A percentile compares a stretch with the other conserved stretches of the same genome.
phyloP scores from a whole-genome alignment of 2,888 invertebrate genomes.

The Catocala nupta region DNA sequence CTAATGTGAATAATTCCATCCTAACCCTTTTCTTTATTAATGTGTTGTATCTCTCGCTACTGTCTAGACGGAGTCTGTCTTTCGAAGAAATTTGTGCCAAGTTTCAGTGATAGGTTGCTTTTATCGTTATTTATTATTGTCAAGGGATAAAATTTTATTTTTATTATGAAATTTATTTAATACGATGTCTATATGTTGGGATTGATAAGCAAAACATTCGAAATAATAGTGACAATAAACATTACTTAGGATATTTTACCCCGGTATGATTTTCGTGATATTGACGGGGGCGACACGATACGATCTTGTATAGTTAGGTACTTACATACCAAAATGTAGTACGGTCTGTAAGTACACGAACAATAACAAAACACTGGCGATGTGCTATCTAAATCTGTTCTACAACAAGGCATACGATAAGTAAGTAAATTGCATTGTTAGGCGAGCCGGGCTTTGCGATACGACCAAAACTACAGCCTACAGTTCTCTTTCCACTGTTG shows the following conservation, averaged over 20 bases:
- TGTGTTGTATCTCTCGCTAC: slow-evolving; percentile 19
- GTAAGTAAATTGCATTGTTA: slow-evolving; percentile 27
- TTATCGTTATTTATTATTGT: slow-evolving; percentile 2
- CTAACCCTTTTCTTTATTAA: slow-evolving; percentile 26
- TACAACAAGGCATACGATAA: slow-evolving; percentile 19
- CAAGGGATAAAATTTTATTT: background rate
- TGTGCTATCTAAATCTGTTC: slow-evolving; percentile 24
- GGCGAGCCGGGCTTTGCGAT: slow-evolving; percentile 13
- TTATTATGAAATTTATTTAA: background rate
- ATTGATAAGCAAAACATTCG: too few species aligned
- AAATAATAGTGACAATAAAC: too few species aligned
- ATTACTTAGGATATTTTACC: too few species aligned
- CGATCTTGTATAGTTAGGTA: too few species aligned
- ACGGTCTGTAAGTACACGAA: background rate
- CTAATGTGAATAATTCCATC: slow-evolving; percentile 30
- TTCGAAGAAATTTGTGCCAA: background rate
- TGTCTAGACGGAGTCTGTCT: background rate
- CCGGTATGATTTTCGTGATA: too few species aligned
- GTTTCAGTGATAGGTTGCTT: background rate
- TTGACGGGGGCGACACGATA: too few species aligned
- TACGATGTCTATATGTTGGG: too few species aligned
- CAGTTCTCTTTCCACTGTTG: slow-evolving; percentile 3
- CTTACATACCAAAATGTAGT: background rate
- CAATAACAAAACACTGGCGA: slow-evolving; percentile 10
- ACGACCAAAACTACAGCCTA: slow-evolving; percentile 10